Evolutionary conservation across 2,888 invertebrate genomes (phyloP), one percentile per base, ranked within the genome.

Genomic region (Thymelicus acteon): DNA sequence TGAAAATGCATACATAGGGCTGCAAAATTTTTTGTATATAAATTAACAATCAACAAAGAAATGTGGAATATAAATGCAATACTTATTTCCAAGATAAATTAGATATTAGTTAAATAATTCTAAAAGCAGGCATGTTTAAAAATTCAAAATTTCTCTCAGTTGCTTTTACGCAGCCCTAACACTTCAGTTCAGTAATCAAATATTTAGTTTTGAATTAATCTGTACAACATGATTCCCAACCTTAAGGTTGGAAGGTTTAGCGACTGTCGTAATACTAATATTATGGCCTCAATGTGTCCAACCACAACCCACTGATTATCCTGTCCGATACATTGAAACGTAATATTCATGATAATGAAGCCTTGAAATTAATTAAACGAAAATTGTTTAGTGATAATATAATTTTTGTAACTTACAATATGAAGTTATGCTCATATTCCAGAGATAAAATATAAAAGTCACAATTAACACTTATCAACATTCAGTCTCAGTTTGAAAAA

Each of bases 211-310:
- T 52, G 49, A 52, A 15, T 52, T 49, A 60, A 49, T 62, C 62
- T 31, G 54, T 68, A 62, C 61, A 68, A 62, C 61, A 61, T 52
- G 19, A 58, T 39, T 13, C 12, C 47, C 40, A 52, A 67, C 40
- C 47, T 61, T 15, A 61, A 54, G 12, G 15, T 52, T 68, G 74
- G 76, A 76, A 79, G 77, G 79, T 78, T 77, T 79, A 77, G 73
- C 0, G 73, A 2, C 31, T 77, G 19, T 52, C 49, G 19, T 72
- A 75, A 76, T 75, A 78, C 76, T 79, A 78, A 77, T 77, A 79
- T 81, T 88, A 88, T 89, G 89, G 88, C 86, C 86, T 87, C 84
- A 79, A 74, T 77, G 72, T 87, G 71, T 87, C 89, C 87, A 88
- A 87, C 85, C 88, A 86, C 86, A 83, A 79, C 82, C 76, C 86